Conservation (phyloP, 1,140 invertebrate genomes). For the Ips nitidus region DNA sequence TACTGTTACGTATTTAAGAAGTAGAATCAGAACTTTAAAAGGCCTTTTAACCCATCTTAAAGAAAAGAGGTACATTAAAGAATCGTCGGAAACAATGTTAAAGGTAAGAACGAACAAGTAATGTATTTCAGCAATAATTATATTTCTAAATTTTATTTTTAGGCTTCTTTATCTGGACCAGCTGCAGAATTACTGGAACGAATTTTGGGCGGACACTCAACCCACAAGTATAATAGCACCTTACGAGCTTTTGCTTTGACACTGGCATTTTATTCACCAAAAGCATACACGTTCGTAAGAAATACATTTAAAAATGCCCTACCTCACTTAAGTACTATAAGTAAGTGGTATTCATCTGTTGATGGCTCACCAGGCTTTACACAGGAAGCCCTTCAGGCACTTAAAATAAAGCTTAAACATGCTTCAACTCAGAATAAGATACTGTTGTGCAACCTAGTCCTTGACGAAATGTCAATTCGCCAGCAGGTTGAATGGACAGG, state of each 20-base stretch:
- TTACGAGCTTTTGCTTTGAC: constrained; percentile 36
- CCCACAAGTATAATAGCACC: background rate
- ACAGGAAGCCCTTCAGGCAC: constrained; percentile 46
- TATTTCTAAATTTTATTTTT: too few relatives aligned
- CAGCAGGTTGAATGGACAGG: constrained; percentile 47
- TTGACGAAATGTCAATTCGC: constrained; percentile 52
- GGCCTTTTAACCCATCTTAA: constrained; percentile 2
- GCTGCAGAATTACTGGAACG: constrained; percentile 1
- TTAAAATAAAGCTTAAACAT: constrained; percentile 41
- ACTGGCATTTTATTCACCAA: constrained; percentile 35
- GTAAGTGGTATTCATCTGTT: constrained; percentile 50
- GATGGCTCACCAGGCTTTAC: constrained; percentile 51
- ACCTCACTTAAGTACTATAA: constrained; percentile 50
- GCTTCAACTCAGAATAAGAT: constrained; percentile 7
- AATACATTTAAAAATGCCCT: constrained; percentile 34
- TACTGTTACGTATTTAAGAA: background rate
- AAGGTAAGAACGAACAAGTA: too few relatives aligned
- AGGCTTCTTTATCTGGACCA: too few relatives aligned
- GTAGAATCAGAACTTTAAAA: background rate
- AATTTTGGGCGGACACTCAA: constrained; percentile 1
- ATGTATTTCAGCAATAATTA: too few relatives aligned
- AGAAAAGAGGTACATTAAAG: constrained; percentile 10
- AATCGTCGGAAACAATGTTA: too few relatives aligned
- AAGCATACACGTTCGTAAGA: too few relatives aligned
- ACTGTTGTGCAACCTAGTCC: constrained; percentile 41